phyloP scores from a whole-genome alignment of 2,888 invertebrate genomes.

The Octodonta nipae region DNA sequence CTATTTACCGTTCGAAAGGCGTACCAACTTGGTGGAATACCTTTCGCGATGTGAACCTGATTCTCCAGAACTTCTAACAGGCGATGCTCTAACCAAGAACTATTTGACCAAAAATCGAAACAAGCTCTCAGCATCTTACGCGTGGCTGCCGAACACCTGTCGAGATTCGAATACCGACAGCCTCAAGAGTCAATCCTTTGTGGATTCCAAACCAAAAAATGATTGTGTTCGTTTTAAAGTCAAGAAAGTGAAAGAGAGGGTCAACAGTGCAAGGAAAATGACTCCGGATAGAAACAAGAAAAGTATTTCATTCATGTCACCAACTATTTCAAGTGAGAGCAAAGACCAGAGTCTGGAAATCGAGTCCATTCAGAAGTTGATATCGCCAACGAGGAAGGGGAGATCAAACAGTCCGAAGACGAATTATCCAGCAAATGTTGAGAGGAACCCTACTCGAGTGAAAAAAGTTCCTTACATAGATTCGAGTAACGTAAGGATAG shows the following conservation, averaged over 20 bases:
- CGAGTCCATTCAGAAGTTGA: constrained; percentile 19
- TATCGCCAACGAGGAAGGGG: constrained; percentile 25
- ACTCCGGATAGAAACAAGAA: no score
- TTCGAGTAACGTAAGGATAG: constrained; percentile 14
- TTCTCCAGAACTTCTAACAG: constrained; percentile 10
- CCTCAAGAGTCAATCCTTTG: constrained; percentile 1
- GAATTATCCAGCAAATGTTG: constrained; percentile 1
- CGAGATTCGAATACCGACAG: background rate
- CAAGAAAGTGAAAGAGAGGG: background rate
- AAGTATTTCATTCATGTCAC: constrained; percentile 27
- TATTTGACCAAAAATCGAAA: constrained; percentile 19
- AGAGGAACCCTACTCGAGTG: constrained; percentile 5
- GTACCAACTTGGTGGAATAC: constrained; percentile 3
- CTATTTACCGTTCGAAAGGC: background rate
- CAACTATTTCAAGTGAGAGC: constrained; percentile 29
- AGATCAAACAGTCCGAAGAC: constrained; percentile 25
- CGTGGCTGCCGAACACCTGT: background rate
- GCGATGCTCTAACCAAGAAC: constrained; percentile 20
- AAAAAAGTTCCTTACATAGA: constrained; percentile 23
- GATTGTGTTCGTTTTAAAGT: no score
- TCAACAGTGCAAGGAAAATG: background rate
- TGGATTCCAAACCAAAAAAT: background rate
- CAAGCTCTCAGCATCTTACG: background rate
- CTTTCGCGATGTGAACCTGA: no score
- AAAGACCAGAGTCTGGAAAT: constrained; percentile 27